Evolutionary conservation across 2,797 vertebrate genomes (phyloP).

Genomic region (Chiroxiphia lanceolata): DNA sequence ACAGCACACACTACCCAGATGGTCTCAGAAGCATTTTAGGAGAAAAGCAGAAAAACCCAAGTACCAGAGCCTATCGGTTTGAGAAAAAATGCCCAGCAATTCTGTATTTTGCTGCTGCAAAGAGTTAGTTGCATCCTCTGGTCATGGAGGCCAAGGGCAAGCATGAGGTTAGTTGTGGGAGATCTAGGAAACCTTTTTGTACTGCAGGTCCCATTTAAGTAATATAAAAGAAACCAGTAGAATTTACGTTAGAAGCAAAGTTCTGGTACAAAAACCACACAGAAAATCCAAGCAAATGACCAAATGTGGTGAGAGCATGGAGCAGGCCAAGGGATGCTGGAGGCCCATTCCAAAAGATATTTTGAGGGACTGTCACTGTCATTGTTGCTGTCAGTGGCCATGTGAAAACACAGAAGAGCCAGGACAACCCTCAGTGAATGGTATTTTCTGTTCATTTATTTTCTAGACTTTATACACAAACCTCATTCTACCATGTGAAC

Average conservation of each 20-base stretch:
- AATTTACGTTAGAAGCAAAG: neutral
- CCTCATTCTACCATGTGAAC: neutral
- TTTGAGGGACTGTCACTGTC: neutral
- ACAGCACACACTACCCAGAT: accelerated
- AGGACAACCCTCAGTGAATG: neutral
- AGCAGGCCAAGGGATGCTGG: neutral
- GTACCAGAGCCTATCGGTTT: neutral
- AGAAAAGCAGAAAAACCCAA: neutral
- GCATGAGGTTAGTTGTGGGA: neutral
- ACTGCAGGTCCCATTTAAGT: neutral
- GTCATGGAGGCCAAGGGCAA: accelerated
- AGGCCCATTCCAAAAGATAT: neutral
- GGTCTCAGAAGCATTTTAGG: accelerated
- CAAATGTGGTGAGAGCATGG: neutral
- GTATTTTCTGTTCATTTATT: constrained; percentile 16
- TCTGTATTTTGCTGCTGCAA: neutral
- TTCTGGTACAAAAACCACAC: neutral
- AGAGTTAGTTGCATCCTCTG: neutral
- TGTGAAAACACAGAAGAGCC: neutral
- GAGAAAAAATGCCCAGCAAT: neutral
- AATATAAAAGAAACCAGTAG: neutral
- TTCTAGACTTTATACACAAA: neutral
- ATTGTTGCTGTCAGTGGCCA: neutral
- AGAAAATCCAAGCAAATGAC: neutral
- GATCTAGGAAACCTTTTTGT: neutral